phyloP scores from a whole-genome alignment of 2,113 vertebrate species.

The Nansenia antarctica region DNA sequence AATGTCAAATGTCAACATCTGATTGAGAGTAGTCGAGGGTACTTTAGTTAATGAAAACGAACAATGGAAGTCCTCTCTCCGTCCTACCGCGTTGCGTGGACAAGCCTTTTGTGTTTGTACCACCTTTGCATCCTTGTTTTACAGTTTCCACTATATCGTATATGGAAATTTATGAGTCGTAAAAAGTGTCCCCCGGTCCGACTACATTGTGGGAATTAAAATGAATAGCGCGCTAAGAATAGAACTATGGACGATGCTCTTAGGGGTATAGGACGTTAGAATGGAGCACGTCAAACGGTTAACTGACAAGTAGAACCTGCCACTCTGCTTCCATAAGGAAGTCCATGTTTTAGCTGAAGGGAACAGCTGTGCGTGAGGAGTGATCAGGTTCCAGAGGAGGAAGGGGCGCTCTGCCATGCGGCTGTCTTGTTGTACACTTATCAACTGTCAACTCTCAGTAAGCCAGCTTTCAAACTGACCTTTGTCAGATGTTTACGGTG shows the following conservation, averaged over 20 bases:
- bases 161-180: background rate
- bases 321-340: background rate
- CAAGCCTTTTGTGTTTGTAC: conserved; percentile 26
- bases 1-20: background rate
- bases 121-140: conserved; percentile 18
- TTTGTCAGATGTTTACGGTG: background rate
- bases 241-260: conserved; percentile 33
- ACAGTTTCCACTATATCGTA: background rate
- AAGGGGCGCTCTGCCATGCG: background rate
- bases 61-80: conserved; percentile 18
- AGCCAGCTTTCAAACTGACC: background rate
- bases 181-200: conserved; percentile 12
- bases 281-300: too few relatives aligned
- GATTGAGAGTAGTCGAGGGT: conserved; percentile 7
- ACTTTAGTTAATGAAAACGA: conserved; percentile 40
- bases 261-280: conserved; percentile 15
- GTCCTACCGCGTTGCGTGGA: conserved; percentile 35
- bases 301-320: background rate
- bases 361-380: background rate
- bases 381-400: background rate
- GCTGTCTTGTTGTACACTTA: conserved; percentile 5
- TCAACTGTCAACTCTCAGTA: background rate
- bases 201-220: background rate
- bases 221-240: conserved; percentile 19
- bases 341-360: background rate